Base-by-base conservation (phyloP, 1,140 invertebrate species). In the Drosophila melanica region DNA sequence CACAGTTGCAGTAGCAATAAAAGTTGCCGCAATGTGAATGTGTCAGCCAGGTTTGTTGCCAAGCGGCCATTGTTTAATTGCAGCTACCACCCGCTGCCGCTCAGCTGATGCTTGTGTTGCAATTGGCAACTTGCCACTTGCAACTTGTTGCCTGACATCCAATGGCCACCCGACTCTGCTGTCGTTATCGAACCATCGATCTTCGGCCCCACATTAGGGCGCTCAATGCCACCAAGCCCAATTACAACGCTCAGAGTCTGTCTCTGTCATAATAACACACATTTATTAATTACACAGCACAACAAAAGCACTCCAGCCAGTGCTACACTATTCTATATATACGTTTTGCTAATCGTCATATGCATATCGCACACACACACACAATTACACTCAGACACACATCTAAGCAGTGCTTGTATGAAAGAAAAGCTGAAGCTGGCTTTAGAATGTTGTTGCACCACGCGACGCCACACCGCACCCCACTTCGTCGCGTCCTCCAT, bases 391-490 rank as follows among this genome's bases (percentile, higher is more conserved):
- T 57, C 3, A 27, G 30, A 37, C 8, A 18, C 18, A 30, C 27
- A 55, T 23, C 33, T 44, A 47, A 54, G 30, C 27, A 12, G 33
- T 68, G 18, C 57, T 60, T 71, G 55, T 50, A 59, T 44, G 68
- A 66, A 63, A 79, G 82, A 78, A 87, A 82, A 87, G 69, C 67
- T 71, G 44, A 69, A 57, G 75, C 71, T 70, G 41, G 60, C 71
- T 82, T 87, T 87, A 87, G 82, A 87, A 87, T 87, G 79, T 87
- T 67, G 84, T 82, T 89, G 84, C 79, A 67, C 66, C 78, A 77
- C 74, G 39, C 58, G 48, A 57, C 41, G 55, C 20, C 41, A 27
- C 44, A 44, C 47, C 51, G 47, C 65, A 75, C 77, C 75, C 62
- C 75, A 53, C 75, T 27, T 37, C 42, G 33, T 30, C 12, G 16